These are phyloP conservation scores for Carposina sasakii DNA, from an alignment of 1,140 invertebrate genomes.

Conservation along the genomic window DNA sequence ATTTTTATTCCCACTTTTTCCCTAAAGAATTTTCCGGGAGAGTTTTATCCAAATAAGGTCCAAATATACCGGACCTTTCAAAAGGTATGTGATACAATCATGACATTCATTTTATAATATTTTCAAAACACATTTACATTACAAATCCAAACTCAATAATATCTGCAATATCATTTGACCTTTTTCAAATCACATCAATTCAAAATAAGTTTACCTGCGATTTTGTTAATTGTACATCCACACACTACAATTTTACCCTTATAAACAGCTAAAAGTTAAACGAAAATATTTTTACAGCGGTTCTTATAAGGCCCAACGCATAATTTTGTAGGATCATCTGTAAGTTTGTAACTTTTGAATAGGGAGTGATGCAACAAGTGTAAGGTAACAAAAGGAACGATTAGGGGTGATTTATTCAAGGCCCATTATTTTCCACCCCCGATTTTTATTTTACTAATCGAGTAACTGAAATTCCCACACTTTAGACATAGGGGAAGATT, in stretches of 20 bases:
- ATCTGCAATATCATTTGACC: constrained; percentile 36
- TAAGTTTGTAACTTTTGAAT: constrained; percentile 25
- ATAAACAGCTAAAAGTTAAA: neutral
- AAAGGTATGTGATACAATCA: no score
- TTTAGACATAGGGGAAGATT: no score
- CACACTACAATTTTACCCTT: constrained; percentile 20
- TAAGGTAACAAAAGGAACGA: constrained; percentile 51
- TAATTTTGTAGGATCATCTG: no score
- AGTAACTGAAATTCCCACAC: constrained; percentile 67
- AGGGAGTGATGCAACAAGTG: constrained; percentile 60
- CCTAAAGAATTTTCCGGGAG: no score
- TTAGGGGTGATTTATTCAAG: constrained; percentile 67
- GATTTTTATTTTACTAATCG: constrained; percentile 40
- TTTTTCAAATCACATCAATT: constrained; percentile 33
- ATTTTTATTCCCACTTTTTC: no score
- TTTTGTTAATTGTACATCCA: constrained; percentile 59
- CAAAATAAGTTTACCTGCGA: constrained; percentile 61
- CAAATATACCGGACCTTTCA: no score
- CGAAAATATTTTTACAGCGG: no score
- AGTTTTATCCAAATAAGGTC: no score
- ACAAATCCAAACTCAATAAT: constrained; percentile 56
- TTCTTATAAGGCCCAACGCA: no score
- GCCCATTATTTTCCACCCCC: constrained; percentile 62
- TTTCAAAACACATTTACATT: constrained; percentile 31
- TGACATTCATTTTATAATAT: no score